Evolutionary conservation across 2,113 vertebrate species (phyloP).

Genomic region (Athene noctua): DNA sequence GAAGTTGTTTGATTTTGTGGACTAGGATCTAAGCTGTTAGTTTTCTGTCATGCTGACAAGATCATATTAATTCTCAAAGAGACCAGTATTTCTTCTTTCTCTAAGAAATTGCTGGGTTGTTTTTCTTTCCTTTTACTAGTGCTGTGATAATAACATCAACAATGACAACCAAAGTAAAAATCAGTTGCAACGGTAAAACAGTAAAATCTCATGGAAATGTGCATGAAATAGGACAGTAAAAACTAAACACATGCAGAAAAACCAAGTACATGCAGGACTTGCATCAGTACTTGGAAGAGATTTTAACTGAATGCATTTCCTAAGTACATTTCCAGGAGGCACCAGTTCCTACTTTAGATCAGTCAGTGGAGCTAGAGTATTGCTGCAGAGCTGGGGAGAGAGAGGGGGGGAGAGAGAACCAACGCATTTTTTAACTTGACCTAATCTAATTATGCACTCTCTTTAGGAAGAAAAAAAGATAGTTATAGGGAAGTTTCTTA

Average conservation of each 20-base stretch:
- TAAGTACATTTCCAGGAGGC: constrained; percentile 26
- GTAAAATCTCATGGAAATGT: neutral
- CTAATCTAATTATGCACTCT: constrained; percentile 2
- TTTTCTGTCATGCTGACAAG: constrained; percentile 19
- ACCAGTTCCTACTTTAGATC: constrained; percentile 64
- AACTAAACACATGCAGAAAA: neutral
- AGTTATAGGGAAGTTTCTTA: neutral
- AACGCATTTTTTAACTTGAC: constrained; percentile 21
- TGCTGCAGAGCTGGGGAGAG: constrained; percentile 30
- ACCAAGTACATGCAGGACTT: neutral
- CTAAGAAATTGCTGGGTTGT: neutral
- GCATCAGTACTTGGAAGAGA: neutral
- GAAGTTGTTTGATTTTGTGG: neutral
- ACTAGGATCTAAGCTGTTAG: neutral
- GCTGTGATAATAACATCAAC: neutral
- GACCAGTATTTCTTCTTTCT: neutral
- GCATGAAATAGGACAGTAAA: neutral
- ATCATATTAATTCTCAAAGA: neutral
- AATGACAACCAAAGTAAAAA: neutral
- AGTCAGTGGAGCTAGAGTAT: constrained; percentile 65
- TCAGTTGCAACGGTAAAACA: neutral
- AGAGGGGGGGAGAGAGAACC: neutral
- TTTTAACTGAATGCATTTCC: neutral
- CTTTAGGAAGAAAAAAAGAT: neutral
- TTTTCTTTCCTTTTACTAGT: neutral